These are phyloP conservation scores for Andrena fulva DNA, from an alignment of 2,888 invertebrate species.

Conservation along the genomic window DNA sequence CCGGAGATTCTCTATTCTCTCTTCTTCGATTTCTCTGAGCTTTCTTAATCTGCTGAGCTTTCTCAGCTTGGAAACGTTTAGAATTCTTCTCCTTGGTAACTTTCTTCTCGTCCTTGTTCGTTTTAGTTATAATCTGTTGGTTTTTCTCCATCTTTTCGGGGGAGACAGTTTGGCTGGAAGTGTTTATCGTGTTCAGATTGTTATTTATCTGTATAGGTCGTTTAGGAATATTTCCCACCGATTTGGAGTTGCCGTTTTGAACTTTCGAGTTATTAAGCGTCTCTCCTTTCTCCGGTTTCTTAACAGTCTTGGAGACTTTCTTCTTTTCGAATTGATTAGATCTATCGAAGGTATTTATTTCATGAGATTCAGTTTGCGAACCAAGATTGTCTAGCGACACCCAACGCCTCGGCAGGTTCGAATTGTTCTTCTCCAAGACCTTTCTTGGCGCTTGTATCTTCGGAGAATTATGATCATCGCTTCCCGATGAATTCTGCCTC, in stretches of 20 bases:
- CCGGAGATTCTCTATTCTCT: slow-evolving; percentile 83
- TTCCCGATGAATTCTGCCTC: slow-evolving; percentile 86
- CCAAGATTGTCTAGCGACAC: slow-evolving; percentile 83
- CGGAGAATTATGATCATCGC: slow-evolving; percentile 85
- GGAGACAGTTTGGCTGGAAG: slow-evolving; percentile 77
- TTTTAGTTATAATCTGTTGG: slow-evolving; percentile 85
- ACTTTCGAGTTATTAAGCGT: slow-evolving; percentile 83
- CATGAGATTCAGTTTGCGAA: slow-evolving; percentile 76
- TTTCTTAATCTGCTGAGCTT: slow-evolving; percentile 85
- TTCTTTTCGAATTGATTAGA: slow-evolving; percentile 82
- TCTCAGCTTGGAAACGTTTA: slow-evolving; percentile 85
- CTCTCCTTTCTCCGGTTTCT: slow-evolving; percentile 82
- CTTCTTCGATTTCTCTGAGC: slow-evolving; percentile 86
- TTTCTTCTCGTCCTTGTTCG: slow-evolving; percentile 86
- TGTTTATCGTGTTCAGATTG: slow-evolving; percentile 79
- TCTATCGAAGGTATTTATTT: slow-evolving; percentile 77
- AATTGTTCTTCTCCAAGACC: slow-evolving; percentile 82
- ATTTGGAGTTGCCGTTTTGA: slow-evolving; percentile 80
- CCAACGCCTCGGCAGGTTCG: slow-evolving; percentile 85
- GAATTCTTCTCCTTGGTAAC: slow-evolving; percentile 83
- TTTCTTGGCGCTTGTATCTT: slow-evolving; percentile 81
- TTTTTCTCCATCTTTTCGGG: slow-evolving; percentile 81
- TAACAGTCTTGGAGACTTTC: slow-evolving; percentile 73
- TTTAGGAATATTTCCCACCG: slow-evolving; percentile 75
- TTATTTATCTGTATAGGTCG: slow-evolving; percentile 80